A percentile compares a stretch with the other conserved stretches of the same genome.
phyloP scores from a whole-genome alignment of 2,888 invertebrate genomes.

The Zelleria hepariella region DNA sequence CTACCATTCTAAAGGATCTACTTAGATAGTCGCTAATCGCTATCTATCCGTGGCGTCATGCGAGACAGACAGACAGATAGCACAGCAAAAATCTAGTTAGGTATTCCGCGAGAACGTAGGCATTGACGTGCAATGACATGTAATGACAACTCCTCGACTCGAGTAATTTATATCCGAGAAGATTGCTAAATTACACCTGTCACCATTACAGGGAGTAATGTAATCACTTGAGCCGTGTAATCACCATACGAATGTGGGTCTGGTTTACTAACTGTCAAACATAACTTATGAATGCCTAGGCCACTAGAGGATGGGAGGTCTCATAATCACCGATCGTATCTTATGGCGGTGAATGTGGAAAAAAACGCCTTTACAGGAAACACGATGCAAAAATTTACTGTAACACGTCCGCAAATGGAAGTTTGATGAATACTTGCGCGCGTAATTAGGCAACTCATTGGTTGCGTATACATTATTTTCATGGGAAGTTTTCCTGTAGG shows the following conservation, averaged over 20 bases:
- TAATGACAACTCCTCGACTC: background rate
- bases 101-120: background rate
- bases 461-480: no score
- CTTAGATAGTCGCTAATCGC: no score
- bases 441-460: background rate
- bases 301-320: background rate
- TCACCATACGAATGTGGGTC: background rate
- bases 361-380: background rate
- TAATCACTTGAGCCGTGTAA: background rate
- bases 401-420: background rate
- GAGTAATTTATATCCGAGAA: background rate
- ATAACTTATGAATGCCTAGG: background rate
- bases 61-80: no score
- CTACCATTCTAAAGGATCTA: no score
- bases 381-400: background rate
- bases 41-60: no score
- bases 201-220: background rate
- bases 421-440: background rate
- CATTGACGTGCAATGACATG: background rate
- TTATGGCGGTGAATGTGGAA: background rate
- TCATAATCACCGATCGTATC: slow-evolving; percentile 1
- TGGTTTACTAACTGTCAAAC: background rate
- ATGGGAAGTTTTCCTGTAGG: no score
- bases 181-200: background rate
- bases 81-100: background rate